These are phyloP conservation scores for Cephus cinctus DNA, from an alignment of 1,140 invertebrate species.

Conservation along the genomic window DNA sequence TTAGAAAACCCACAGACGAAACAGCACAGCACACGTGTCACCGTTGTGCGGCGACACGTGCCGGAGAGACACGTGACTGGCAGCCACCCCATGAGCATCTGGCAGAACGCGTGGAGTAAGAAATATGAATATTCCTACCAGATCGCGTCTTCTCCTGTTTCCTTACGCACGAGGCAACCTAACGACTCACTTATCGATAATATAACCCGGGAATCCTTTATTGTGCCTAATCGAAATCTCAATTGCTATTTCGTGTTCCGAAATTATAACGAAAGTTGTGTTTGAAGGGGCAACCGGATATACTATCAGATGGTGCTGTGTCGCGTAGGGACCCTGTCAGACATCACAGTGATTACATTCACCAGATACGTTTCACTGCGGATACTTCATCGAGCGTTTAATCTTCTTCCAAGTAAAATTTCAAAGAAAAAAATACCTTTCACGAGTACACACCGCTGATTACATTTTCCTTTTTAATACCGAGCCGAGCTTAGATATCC, in stretches of 20 bases:
- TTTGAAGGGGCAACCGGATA: too few relatives aligned
- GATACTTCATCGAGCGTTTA: too few relatives aligned
- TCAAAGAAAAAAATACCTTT: too few relatives aligned
- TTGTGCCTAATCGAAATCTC: constrained; percentile 20
- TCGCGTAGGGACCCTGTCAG: too few relatives aligned
- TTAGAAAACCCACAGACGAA: constrained; percentile 7
- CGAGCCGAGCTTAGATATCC: too few relatives aligned
- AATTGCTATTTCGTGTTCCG: constrained; percentile 29
- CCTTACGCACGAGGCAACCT: constrained; percentile 16
- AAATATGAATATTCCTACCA: constrained; percentile 6
- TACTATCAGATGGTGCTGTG: too few relatives aligned
- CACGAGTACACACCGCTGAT: too few relatives aligned
- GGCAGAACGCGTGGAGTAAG: constrained; percentile 25
- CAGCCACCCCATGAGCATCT: constrained; percentile 18
- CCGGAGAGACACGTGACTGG: constrained; percentile 27
- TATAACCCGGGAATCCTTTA: constrained; percentile 14
- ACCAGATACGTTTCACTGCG: too few relatives aligned
- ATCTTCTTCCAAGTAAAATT: too few relatives aligned
- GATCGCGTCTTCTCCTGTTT: constrained; percentile 1
- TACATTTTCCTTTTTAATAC: too few relatives aligned
- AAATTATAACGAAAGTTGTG: too few relatives aligned
- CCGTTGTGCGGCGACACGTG: constrained; percentile 27
- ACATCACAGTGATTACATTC: too few relatives aligned
- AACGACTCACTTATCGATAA: constrained; percentile 21
- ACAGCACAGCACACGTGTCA: constrained; percentile 25